These are phyloP conservation scores for Batillaria attramentaria DNA, from an alignment of 1,140 invertebrate genomes.

Conservation along the genomic window DNA sequence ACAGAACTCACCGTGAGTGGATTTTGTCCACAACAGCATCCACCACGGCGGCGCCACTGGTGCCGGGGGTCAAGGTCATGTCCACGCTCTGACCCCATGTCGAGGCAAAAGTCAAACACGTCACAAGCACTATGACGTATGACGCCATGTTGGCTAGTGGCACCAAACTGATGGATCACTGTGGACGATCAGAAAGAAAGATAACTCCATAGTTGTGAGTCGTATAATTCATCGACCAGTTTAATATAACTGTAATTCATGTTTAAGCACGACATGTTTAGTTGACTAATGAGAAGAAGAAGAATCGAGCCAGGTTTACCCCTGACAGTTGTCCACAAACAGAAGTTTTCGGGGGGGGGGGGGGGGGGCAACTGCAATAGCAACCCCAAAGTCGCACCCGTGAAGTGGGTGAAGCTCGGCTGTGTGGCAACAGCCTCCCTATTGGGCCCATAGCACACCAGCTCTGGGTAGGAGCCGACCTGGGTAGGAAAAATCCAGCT, in stretches of 20 bases:
- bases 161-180: neutral
- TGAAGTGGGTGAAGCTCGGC: no score
- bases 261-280: neutral
- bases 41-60: conserved; percentile 1
- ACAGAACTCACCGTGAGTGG: conserved; percentile 1
- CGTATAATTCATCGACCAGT: neutral
- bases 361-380: no score
- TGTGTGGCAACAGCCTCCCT: no score
- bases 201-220: no score
- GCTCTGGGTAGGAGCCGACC: no score
- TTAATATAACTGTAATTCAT: neutral
- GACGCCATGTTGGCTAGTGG: neutral
- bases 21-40: conserved; percentile 14
- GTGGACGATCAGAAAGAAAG: neutral
- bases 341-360: no score
- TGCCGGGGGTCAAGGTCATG: conserved; percentile 23
- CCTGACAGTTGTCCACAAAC: no score
- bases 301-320: no score
- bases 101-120: neutral
- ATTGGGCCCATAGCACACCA: no score
- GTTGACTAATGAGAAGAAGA: no score
- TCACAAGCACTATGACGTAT: neutral
- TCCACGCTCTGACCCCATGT: conserved; percentile 18
- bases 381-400: no score
- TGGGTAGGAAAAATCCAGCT: no score